Evolutionary conservation across 92 coral and sea anemone genomes (phyloP), one percentile per base, ranked within the genome.

Genomic region (Galaxea fascicularis): DNA sequence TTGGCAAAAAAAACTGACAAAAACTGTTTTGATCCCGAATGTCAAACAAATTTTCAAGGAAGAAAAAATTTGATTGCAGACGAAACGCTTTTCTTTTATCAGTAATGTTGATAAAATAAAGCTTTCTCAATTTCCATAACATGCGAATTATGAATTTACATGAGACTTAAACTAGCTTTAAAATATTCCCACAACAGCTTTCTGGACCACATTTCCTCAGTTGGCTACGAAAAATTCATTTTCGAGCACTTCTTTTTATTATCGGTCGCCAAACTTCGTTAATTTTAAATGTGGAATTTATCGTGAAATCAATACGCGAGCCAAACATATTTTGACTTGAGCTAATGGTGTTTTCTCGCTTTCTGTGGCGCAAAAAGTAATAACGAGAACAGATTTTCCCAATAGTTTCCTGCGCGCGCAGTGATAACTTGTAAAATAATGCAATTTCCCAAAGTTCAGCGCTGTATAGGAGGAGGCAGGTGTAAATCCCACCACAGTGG

Each of bases 401-500:
- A 78, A 77, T 77, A 25, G 52, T 15, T 41, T 78, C 29, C 35
- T 64, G 52, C 80, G 68, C 53, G 8, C 20, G 41, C 17, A 28
- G 53, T 10, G 41, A 25, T 41, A 15, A 54, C 45, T 24, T 45
- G 51, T 54, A 74, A 41, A 64, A 87, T 87, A 73, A 88, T 59
- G 68, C 39, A 5, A 11, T 63, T 89, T 77, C 92, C 92, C 92
- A 65, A n/a, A 65, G 82, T 41, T 20, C 92, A 28, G 47, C 63
- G 86, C 60, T 57, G 53, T 70, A 62, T 28, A 17, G 8, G 35
- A 17, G 8, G 35, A 65, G 76, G 74, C 92, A 89, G 92, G 92
- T 89, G 92, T 65, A 51, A 14, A 17, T 24, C 4, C 9, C 7
- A 14, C 69, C 30, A 31, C 35, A 54, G 71, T 20, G 71, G 78